Percentiles rank a stretch among this genome's conserved stretches.
These are phyloP conservation scores for Alces alces DNA, from an alignment of 2,113 vertebrate species.

Conservation along the genomic window DNA sequence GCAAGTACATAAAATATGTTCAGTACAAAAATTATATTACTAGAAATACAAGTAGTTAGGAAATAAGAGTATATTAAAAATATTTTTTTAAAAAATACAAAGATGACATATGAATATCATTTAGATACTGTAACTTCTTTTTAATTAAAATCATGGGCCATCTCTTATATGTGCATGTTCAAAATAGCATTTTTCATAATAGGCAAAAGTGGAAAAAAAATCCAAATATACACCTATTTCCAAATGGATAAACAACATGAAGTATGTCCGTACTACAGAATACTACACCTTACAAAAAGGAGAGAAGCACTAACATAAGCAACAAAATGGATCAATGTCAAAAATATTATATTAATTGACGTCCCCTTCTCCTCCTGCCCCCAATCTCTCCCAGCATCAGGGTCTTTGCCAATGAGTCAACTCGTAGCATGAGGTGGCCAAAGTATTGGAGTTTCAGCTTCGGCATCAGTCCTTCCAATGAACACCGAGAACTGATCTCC, in stretches of 20 bases:
- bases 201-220: background rate
- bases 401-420: no score
- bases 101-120: background rate
- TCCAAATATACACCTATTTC: background rate
- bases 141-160: background rate
- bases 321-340: background rate
- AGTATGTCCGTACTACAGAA: background rate
- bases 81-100: background rate
- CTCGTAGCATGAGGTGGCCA: no score
- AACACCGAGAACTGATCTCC: no score
- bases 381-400: no score
- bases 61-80: background rate
- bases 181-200: background rate
- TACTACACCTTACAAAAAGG: background rate
- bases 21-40: background rate
- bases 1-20: background rate
- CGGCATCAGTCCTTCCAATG: no score
- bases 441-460: no score
- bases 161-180: background rate
- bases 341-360: background rate
- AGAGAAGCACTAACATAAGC: background rate
- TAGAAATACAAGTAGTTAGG: background rate
- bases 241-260: background rate
- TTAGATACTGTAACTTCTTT: background rate
- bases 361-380: no score